These are phyloP conservation scores for Formica aserva DNA, from an alignment of 2,888 invertebrate genomes.

Conservation along the genomic window DNA sequence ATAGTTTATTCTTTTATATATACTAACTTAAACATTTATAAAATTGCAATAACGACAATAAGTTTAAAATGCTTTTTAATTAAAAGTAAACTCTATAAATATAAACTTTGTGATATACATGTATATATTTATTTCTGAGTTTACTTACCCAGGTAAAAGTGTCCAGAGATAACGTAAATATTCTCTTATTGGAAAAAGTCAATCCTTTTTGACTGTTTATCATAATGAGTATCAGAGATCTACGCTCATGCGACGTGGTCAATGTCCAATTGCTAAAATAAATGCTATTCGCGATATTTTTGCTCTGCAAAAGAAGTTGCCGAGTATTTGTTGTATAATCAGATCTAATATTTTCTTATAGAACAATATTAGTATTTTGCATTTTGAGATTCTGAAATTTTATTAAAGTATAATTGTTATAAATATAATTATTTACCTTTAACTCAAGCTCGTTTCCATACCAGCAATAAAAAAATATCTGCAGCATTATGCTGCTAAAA, in stretches of 20 bases:
- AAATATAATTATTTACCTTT: conserved; percentile 6
- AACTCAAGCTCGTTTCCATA: conserved; percentile 68
- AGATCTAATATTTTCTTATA: not conserved
- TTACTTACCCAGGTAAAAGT: conserved; percentile 71
- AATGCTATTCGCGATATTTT: conserved; percentile 62
- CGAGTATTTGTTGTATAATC: not conserved
- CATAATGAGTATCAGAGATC: conserved; percentile 70
- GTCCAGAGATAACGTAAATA: conserved; percentile 73
- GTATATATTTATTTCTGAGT: not conserved
- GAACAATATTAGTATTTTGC: not conserved
- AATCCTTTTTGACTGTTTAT: conserved; percentile 69
- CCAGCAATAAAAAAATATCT: conserved; percentile 73
- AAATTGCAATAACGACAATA: not conserved
- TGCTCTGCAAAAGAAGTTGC: not conserved
- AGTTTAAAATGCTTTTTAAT: not conserved
- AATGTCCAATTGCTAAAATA: conserved; percentile 74
- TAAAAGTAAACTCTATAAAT: not conserved
- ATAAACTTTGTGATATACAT: not conserved
- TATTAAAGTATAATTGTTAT: not conserved
- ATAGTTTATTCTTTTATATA: not conserved
- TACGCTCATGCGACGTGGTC: conserved; percentile 62
- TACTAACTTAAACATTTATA: not conserved
- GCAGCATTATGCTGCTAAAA: conserved; percentile 67
- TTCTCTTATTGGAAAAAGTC: conserved; percentile 69
- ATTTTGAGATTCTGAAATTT: not conserved